Evolutionary conservation across 2,113 vertebrate species (phyloP).

Genomic region (Platichthys stellatus): DNA sequence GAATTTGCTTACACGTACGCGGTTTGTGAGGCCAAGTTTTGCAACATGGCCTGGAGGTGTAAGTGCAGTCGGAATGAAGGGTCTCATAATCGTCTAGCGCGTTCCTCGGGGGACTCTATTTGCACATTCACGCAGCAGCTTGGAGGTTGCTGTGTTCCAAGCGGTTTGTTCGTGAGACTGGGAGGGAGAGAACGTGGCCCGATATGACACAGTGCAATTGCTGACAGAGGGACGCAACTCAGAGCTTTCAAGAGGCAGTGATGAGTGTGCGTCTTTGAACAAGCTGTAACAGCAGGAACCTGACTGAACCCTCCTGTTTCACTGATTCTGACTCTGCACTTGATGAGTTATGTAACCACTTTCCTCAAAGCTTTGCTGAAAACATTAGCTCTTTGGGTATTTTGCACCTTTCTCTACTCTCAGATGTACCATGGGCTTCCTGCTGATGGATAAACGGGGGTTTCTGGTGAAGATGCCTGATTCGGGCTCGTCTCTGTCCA

Average conservation of each 20-base stretch:
- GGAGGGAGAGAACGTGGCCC: not conserved
- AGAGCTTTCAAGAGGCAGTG: not conserved
- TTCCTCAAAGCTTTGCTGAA: not conserved
- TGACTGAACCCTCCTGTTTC: not conserved
- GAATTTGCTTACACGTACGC: not conserved
- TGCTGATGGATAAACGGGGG: not conserved
- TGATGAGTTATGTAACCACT: conserved; percentile 5
- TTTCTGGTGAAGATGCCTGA: not conserved
- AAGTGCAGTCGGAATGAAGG: not conserved
- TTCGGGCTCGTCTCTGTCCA: not conserved
- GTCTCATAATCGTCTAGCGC: not conserved
- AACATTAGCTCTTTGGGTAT: not conserved
- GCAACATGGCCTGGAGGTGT: not conserved
- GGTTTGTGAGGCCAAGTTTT: not conserved
- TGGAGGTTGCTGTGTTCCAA: not conserved
- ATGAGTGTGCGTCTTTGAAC: conserved; percentile 12
- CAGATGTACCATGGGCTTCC: not conserved
- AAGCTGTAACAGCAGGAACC: not conserved
- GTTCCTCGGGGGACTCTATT: not conserved
- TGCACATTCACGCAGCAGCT: not conserved
- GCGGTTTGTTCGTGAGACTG: not conserved
- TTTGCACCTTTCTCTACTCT: not conserved
- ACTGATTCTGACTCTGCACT: not conserved
- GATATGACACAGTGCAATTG: not conserved
- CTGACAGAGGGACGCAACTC: not conserved